phyloP scores from a whole-genome alignment of 2,113 vertebrate species.

The Cephalopterus ornatus region DNA sequence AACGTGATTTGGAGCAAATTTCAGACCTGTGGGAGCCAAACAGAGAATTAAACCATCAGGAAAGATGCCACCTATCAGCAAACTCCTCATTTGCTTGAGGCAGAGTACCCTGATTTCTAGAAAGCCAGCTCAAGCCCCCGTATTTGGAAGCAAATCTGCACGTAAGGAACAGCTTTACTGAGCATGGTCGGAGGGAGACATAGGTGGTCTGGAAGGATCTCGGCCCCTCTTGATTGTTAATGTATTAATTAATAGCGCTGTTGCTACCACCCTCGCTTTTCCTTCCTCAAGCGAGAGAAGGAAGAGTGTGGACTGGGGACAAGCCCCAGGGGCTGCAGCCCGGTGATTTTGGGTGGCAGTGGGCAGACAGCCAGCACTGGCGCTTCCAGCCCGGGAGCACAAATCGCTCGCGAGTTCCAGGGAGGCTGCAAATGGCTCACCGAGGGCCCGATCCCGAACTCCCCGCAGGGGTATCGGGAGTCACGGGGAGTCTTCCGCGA shows the following conservation, averaged over 20 bases:
- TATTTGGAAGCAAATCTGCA: neutral
- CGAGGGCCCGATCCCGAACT: neutral
- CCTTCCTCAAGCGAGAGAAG: neutral
- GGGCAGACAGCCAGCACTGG: accelerated
- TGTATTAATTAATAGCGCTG: neutral
- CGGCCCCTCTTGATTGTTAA: neutral
- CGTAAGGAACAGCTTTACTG: neutral
- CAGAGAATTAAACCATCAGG: neutral
- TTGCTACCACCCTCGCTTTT: neutral
- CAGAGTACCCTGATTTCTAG: neutral
- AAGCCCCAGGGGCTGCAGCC: accelerated
- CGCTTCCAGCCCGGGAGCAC: neutral
- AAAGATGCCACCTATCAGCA: neutral
- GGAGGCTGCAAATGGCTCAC: neutral
- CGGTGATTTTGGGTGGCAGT: neutral
- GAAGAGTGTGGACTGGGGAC: neutral
- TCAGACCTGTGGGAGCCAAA: neutral
- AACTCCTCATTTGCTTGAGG: neutral
- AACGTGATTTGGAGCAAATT: neutral
- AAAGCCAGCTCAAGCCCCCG: neutral
- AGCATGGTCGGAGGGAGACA: neutral
- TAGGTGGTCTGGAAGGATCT: neutral
- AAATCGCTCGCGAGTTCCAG: neutral
- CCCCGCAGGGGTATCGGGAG: neutral
- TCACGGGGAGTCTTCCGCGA: neutral